These are phyloP conservation scores for Blennius ocellaris DNA, from an alignment of 2,113 vertebrate species.

Conservation along the genomic window DNA sequence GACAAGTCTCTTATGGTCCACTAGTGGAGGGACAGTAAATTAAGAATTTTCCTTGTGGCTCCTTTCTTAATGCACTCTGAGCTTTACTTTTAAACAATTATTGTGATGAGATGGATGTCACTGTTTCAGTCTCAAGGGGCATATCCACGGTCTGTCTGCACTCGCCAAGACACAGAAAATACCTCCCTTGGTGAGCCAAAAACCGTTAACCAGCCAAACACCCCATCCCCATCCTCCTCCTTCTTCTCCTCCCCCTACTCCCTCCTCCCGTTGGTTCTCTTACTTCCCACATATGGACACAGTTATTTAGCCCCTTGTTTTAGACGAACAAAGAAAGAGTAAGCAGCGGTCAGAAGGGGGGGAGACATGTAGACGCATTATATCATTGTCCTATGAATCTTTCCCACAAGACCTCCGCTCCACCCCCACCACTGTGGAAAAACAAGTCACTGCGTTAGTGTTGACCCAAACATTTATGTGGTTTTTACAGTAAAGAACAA, in stretches of 20 bases:
- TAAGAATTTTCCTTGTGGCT: conserved; percentile 36
- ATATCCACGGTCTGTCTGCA: conserved; percentile 57
- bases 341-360: conserved; percentile 46
- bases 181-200: conserved; percentile 61
- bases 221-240: conserved; percentile 21
- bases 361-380: conserved; percentile 43
- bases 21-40: conserved; percentile 26
- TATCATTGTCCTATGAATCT: conserved; percentile 59
- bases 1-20: conserved; percentile 5
- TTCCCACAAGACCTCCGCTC: conserved; percentile 47
- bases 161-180: conserved; percentile 57
- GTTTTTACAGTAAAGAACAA: conserved; percentile 62
- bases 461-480: conserved; percentile 71
- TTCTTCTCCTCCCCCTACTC: conserved; percentile 1
- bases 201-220: conserved; percentile 74
- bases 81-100: conserved; percentile 38
- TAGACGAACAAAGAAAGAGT: conserved; percentile 69
- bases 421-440: conserved; percentile 37
- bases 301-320: conserved; percentile 72
- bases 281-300: conserved; percentile 73
- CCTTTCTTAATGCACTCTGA: conserved; percentile 43
- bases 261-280: background rate
- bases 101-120: conserved; percentile 22
- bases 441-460: conserved; percentile 40
- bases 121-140: conserved; percentile 26